Percentiles rank a stretch among this genome's conserved stretches.
phyloP scores from a whole-genome alignment of 2,797 vertebrate species.

The Notolepis coatsorum region DNA sequence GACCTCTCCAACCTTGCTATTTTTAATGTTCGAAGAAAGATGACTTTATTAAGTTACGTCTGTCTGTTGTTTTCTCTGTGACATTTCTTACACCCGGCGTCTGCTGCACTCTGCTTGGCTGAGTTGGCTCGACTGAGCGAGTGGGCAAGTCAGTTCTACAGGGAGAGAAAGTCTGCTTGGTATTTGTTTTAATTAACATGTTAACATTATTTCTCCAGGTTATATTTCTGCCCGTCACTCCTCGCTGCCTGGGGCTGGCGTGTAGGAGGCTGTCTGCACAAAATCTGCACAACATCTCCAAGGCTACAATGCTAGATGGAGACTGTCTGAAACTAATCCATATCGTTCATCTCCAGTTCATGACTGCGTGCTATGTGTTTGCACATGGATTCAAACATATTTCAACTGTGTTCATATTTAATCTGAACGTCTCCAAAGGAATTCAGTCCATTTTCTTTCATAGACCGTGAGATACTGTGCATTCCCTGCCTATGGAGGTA shows the following conservation, averaged over 20 bases:
- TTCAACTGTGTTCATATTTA: slow-evolving; percentile 17
- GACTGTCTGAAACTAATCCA: slow-evolving; percentile 1
- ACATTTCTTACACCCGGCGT: slow-evolving; percentile 23
- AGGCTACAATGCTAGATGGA: slow-evolving; percentile 18
- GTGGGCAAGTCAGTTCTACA: neutral
- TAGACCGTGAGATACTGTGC: slow-evolving; percentile 34
- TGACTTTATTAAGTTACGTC: slow-evolving; percentile 44
- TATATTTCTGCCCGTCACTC: slow-evolving; percentile 30
- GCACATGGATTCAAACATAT: slow-evolving; percentile 16
- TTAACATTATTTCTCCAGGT: slow-evolving; percentile 46
- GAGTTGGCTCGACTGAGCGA: too few relatives aligned
- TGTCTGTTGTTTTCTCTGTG: slow-evolving; percentile 32
- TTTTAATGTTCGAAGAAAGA: slow-evolving; percentile 39
- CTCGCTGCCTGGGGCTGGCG: neutral
- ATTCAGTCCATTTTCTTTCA: slow-evolving; percentile 25
- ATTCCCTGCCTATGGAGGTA: slow-evolving; percentile 46
- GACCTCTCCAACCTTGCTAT: slow-evolving; percentile 17
- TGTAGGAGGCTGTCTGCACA: slow-evolving; percentile 15
- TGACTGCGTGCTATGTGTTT: slow-evolving; percentile 30
- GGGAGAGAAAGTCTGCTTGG: slow-evolving; percentile 44
- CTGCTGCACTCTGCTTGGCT: neutral
- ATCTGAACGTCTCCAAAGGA: slow-evolving; percentile 22
- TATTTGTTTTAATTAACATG: slow-evolving; percentile 56
- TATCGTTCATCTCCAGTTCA: slow-evolving; percentile 25
- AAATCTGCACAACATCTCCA: slow-evolving; percentile 14